Evolutionary conservation across 2,888 invertebrate genomes (phyloP).

Genomic region (Frankliniella fusca): DNA sequence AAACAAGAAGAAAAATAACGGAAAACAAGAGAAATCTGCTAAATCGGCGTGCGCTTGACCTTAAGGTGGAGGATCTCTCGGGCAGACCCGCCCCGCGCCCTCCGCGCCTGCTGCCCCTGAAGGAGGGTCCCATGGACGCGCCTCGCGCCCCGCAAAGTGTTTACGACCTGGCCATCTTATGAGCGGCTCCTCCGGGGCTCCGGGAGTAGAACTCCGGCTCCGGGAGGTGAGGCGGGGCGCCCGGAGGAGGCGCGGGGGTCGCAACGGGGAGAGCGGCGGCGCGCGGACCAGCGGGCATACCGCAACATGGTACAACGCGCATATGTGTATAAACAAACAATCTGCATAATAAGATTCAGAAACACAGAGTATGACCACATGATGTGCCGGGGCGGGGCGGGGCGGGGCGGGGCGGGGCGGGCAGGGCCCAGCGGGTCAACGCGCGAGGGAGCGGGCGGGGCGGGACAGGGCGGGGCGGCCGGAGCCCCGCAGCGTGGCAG

Average conservation of each 20-base stretch:
- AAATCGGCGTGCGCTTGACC: too few species aligned
- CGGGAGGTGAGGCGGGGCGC: too few species aligned
- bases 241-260: too few species aligned
- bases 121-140: neutral
- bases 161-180: neutral
- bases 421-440: too few species aligned
- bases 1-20: too few species aligned
- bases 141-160: neutral
- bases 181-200: neutral
- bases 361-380: slow-evolving; percentile 17
- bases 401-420: too few species aligned
- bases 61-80: neutral
- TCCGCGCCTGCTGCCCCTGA: neutral
- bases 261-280: too few species aligned
- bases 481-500: too few species aligned
- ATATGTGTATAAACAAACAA: slow-evolving; percentile 7
- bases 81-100: neutral
- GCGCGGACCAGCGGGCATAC: neutral
- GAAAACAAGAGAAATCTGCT: too few species aligned
- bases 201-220: neutral
- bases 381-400: neutral
- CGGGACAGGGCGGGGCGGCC: too few species aligned
- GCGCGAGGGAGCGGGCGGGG: too few species aligned
- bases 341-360: slow-evolving; percentile 25
- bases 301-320: too few species aligned